Evolutionary conservation across 92 coral and sea anemone genomes (phyloP).

Genomic region (Plumapathes pennacea): DNA sequence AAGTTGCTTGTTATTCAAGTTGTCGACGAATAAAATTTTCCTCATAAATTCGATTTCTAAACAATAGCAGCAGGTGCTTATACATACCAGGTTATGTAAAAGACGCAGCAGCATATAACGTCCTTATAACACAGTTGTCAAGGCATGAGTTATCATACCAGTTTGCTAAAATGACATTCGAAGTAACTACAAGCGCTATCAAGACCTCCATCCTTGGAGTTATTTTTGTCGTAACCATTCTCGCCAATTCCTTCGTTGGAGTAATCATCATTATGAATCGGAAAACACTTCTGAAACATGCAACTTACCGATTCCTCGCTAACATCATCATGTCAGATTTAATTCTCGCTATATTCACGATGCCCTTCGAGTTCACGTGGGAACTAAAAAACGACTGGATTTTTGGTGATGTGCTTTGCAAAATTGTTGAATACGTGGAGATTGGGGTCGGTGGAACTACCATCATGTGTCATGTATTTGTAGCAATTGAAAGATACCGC

Average conservation of each 20-base stretch:
- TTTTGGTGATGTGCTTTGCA: slow-evolving; percentile 47
- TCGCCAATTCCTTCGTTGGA: slow-evolving; percentile 6
- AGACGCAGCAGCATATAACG: too few relatives aligned
- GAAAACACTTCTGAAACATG: slow-evolving; percentile 7
- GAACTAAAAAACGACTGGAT: slow-evolving; percentile 48
- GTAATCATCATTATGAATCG: slow-evolving; percentile 3
- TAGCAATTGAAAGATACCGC: slow-evolving; percentile 72
- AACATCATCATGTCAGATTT: slow-evolving; percentile 43
- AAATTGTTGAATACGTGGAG: slow-evolving; percentile 59
- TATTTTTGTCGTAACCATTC: neutral
- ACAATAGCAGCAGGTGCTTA: too few relatives aligned
- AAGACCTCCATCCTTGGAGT: slow-evolving; percentile 12
- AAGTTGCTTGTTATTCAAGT: too few relatives aligned
- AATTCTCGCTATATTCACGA: slow-evolving; percentile 16
- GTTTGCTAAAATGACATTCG: too few relatives aligned
- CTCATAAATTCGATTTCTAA: too few relatives aligned
- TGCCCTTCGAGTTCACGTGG: slow-evolving; percentile 44
- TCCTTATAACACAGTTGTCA: too few relatives aligned
- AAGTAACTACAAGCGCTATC: neutral
- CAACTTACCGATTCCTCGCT: slow-evolving; percentile 30
- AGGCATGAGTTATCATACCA: too few relatives aligned
- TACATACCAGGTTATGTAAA: too few relatives aligned
- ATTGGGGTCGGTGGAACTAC: slow-evolving; percentile 49
- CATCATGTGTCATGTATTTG: slow-evolving; percentile 55
- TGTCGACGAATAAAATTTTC: too few relatives aligned